Base-by-base conservation (phyloP, 2,888 invertebrate genomes). In the Lasiommata megera region DNA sequence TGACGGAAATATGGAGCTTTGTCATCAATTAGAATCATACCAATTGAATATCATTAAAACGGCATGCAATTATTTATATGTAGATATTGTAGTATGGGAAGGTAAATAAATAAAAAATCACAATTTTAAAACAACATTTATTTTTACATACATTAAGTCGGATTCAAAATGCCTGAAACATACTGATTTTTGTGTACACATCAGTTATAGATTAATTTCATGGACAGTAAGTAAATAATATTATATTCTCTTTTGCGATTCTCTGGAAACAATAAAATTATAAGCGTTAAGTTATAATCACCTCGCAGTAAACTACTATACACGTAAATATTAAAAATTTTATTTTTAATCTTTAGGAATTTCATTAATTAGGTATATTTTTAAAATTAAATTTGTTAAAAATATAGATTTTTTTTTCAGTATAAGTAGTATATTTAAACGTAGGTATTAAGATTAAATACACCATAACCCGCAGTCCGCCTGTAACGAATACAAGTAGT, bases 101-200 rank as follows among this genome's bases (percentile, higher is more conserved):
- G 46, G 44, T 43, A 23, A 47, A 61, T 14, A 79, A 85, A 84
- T 84, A 67, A 88, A 88, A 88, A 70, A 79, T 70, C 78, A 84
- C 80, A 82, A 82, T 84, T 86, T 88, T 88, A 90, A 90, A 90
- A 90, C 89, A 90, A 90, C 90, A 90, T 90, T 90, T 90, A 90
- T 90, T 90, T 89, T 89, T 90, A 89, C 89, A 90, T 89, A 90
- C 88, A 90, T 89, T 88, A 88, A 88, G 87, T 90, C 89, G 84
- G 89, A 90, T 90, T 90, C 88, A 88, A 90, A 90, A 89, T 86
- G 87, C 82, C 84, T 86, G 89, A 89, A 89, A 88, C 87, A 84
- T 86, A 88, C 88, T 88, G 88, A 88, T 88, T 77, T 86, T 77
- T 83, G 85, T 83, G 86, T 88, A 89, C 86, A 89, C 84, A 88